Base-by-base conservation (phyloP, 2,888 invertebrate genomes). In the Nomada fucata region DNA sequence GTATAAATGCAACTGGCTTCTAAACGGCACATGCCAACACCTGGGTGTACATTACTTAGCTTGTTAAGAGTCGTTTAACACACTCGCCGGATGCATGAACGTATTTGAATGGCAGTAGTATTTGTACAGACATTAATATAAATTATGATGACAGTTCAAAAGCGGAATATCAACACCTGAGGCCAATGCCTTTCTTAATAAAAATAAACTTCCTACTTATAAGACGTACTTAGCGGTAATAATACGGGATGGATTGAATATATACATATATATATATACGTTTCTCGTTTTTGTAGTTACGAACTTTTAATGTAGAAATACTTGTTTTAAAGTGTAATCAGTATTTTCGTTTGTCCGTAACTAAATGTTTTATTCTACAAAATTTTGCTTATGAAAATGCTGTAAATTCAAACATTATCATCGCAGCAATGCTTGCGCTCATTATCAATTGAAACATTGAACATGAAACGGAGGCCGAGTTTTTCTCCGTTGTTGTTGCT, bases 61-160 rank as follows among this genome's bases (percentile, higher is more conserved):
- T 44, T 50, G 11, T 57, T 59, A 65, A 69, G 76, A 73, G 64
- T 73, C 76, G 69, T 29, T 69, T 50, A 11, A 60, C n/a, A 70
- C 64, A 47, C 20, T 60, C 18, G 11, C n/a, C 2, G n/a, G 36
- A 20, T 63, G 42, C 9, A 26, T 42, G 9, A 53, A 36, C 11
- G n/a, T 67, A 60, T 4, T 53, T 18, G 15, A 23, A 50, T 1
- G n/a, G 44, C 2, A 7, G 0, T 26, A 26, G 71, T 67, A 78
- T 42, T 78, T 68, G 53, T 55, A 42, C 13, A 61, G 29, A 78
- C 57, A 63, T 80, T 75, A 74, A 79, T 75, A 55, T 67, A 63
- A 70, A 65, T 75, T 68, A 63, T 23, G 29, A 11, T 2, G 52
- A 13, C 52, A 55, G 52, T 57, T 23, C 26, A 50, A 70, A 67